Conservation (phyloP, 2,113 vertebrate species). For the Propithecus coquereli region DNA sequence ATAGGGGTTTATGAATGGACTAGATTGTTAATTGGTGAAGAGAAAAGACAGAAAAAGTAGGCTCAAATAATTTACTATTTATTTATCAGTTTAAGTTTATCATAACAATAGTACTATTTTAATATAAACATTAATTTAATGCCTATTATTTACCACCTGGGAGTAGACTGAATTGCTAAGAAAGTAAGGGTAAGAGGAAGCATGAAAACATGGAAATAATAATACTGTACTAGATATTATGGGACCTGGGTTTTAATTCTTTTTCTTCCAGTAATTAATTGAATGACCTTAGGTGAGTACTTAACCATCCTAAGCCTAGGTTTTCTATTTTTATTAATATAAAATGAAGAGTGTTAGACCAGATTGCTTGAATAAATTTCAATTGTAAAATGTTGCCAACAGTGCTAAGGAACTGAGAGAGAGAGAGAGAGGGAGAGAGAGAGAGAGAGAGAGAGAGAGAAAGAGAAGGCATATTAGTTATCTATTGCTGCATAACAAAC, state of each 20-base stretch:
- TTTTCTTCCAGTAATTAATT: conserved; percentile 12
- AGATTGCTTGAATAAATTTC: conserved; percentile 1
- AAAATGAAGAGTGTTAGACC: not conserved
- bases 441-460: not conserved
- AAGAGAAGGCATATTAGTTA: not conserved
- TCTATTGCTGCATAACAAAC: not conserved
- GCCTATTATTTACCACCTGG: not conserved
- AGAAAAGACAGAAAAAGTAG: conserved; percentile 1
- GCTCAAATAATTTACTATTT: not conserved
- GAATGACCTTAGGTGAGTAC: not conserved
- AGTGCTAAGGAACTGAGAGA: not conserved
- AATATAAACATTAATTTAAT: not conserved
- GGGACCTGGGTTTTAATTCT: not conserved
- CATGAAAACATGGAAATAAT: not conserved
- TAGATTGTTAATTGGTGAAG: not conserved
- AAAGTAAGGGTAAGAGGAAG: not conserved
- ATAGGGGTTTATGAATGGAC: not conserved
- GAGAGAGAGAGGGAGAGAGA: not conserved
- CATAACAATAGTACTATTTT: not conserved
- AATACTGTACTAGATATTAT: not conserved
- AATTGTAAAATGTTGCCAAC: not conserved
- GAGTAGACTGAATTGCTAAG: not conserved
- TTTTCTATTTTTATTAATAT: not conserved
- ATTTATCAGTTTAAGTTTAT: not conserved
- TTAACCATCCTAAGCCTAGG: not conserved